Base-by-base conservation (phyloP, 2,113 vertebrate species). In the Actenoides hombroni region DNA sequence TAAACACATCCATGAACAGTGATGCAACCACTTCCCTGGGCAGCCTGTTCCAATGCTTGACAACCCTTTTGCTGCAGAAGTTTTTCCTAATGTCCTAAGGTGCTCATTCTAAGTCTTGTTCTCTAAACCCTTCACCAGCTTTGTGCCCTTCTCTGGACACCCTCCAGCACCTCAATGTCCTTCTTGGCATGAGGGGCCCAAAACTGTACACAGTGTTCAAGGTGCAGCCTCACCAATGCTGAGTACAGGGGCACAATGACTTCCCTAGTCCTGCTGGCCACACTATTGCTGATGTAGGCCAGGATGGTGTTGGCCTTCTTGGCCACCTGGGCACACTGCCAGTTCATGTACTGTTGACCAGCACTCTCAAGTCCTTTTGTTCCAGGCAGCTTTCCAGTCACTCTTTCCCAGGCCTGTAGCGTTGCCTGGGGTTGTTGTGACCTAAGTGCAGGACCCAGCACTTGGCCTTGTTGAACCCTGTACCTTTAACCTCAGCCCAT, bases 361-460 rank as follows among this genome's bases (percentile, higher is more conserved):
- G 3, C 40, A 39, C 8, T 0, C 19, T 19, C 28, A 21, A 20
- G 6, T 3, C 19, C 7, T 71, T 60, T 82, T 54, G n/a, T 0
- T 0, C 31, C 0, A 0, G 11, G 26, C 59, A 73, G 15, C 13
- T 83, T 73, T 2, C 46, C 53, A 87, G 40, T 0, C 17, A 13
- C 35, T 26, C 48, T 56, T n/a, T 17, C 48, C 31, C 48, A 40
- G 42, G 11, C 21, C 42, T 82, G 24, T 16, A 23, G 64, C 0
- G 0, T 15, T 76, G 46, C 1, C 3, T 17, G 20, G 40, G 17
- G 3, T 25, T 35, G 12, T 8, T 77, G 85, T 82, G 24, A 35
- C 53, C 2, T 2, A 10, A 5, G 46, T 21, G 28, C 21, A 56
- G 70, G 21, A 80, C 18, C 29, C 0, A 0, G 2, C 10, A 46